Base-by-base conservation (phyloP, 2,797 vertebrate species). In the Cheirogaleus major region DNA sequence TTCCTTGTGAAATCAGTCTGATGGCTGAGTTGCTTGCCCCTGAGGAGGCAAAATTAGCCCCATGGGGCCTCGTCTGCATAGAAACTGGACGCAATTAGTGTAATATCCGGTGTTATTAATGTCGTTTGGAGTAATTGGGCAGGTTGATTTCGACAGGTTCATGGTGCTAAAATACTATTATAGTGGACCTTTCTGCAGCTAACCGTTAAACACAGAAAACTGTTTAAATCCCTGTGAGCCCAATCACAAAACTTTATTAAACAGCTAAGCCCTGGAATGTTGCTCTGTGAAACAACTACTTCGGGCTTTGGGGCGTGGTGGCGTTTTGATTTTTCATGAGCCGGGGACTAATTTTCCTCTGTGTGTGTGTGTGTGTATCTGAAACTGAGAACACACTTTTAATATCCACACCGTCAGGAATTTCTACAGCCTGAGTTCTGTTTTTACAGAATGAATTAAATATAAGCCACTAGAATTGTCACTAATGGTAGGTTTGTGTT, bases 51-150 rank as follows among this genome's bases (percentile, higher is more conserved):
- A 95, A 98, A 99, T 98, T 96, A 98, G 98, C 97, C 98, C 98
- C 97, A 0, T 0, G 98, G 98, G 99, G 96, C 98, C 98, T 98
- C 89, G 98, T 99, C 99, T 98, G 98, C 98, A 99, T 98, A 98
- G 98, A 98, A 98, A 98, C 98, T 98, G 98, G 99, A 98, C 98
- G 97, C 98, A 99, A 99, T 99, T 99, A 99, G 98, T 98, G 98
- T 98, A 97, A 98, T 98, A 98, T 97, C 98, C 81, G 90, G 98
- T 95, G 95, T 98, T 99, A 98, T 98, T 98, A 98, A 98, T 98
- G 98, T 98, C 98, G 97, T 98, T 98, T 97, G 98, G 97, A 97
- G 97, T 99, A 99, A 99, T 99, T 99, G 98, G 98, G 98, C 98
- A 98, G 98, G 98, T 98, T 98, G 98, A 97, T 98, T 98, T 98